Percentiles rank a stretch among this genome's conserved stretches.
These are phyloP conservation scores for Macquaria ambigua DNA, from an alignment of 2,113 vertebrate species.

Conservation along the genomic window DNA sequence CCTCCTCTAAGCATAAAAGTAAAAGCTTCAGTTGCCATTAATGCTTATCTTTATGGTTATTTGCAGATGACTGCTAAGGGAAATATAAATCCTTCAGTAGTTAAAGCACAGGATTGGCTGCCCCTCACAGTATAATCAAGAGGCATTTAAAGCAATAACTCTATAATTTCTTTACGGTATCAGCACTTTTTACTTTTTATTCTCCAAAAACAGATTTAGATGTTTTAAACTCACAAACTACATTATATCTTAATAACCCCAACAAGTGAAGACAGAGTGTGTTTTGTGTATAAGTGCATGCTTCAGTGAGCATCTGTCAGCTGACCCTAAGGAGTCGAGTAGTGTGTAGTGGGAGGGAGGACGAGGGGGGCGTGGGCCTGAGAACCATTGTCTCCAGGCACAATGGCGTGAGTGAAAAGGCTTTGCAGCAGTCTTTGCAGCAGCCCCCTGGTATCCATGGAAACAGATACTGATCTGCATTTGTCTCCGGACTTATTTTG, in stretches of 20 bases:
- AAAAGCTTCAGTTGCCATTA: slow-evolving; percentile 22
- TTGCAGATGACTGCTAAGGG: slow-evolving; percentile 17
- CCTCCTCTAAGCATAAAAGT: neutral
- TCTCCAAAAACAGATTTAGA: neutral
- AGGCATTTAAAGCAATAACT: slow-evolving; percentile 9
- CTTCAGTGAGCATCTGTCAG: slow-evolving; percentile 75
- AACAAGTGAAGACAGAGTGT: slow-evolving; percentile 35
- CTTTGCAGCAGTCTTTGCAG: slow-evolving; percentile 82
- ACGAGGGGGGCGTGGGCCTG: slow-evolving; percentile 64
- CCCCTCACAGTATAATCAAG: neutral
- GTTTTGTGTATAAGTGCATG: slow-evolving; percentile 62
- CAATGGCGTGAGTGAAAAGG: slow-evolving; percentile 86
- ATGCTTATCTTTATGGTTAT: slow-evolving; percentile 36
- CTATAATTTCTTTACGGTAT: neutral
- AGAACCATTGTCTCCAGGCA: slow-evolving; percentile 86
- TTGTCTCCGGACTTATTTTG: slow-evolving; percentile 65
- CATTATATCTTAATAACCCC: slow-evolving; percentile 14
- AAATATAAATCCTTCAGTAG: slow-evolving; percentile 32
- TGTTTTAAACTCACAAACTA: slow-evolving; percentile 8
- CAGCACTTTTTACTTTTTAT: slow-evolving; percentile 1
- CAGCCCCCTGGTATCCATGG: slow-evolving; percentile 86
- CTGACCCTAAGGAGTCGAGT: slow-evolving; percentile 73
- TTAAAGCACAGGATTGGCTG: slow-evolving; percentile 10
- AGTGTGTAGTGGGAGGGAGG: slow-evolving; percentile 52
- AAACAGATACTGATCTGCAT: slow-evolving; percentile 83